Percentiles rank a stretch among this genome's conserved stretches.
These are phyloP conservation scores for Drosophila ezoana DNA, from an alignment of 2,888 invertebrate species.

Conservation along the genomic window DNA sequence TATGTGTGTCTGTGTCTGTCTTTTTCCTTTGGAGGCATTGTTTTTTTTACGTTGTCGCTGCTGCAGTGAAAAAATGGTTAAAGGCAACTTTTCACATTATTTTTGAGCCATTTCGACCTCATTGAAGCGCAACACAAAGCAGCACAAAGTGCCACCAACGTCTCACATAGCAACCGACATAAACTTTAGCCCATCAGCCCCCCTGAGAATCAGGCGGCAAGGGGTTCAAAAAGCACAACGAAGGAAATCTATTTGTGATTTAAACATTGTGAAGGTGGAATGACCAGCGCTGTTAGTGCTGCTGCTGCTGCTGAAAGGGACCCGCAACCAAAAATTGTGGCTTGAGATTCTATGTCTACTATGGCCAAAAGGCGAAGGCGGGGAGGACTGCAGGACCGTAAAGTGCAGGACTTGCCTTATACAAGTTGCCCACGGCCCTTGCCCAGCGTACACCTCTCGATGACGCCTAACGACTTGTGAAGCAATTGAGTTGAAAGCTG, in stretches of 20 bases:
- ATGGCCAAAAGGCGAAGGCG: neutral
- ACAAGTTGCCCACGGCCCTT: slow-evolving; percentile 11
- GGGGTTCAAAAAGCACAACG: slow-evolving; percentile 34
- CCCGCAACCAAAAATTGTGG: slow-evolving; percentile 63
- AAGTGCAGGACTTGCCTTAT: slow-evolving; percentile 60
- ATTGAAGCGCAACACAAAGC: slow-evolving; percentile 81
- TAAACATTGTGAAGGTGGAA: slow-evolving; percentile 49
- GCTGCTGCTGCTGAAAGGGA: slow-evolving; percentile 27
- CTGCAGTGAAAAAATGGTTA: slow-evolving; percentile 64
- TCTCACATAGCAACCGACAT: slow-evolving; percentile 51
- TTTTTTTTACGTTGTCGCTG: slow-evolving; percentile 52
- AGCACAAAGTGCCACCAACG: slow-evolving; percentile 75
- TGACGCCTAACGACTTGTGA: slow-evolving; percentile 81
- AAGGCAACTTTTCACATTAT: slow-evolving; percentile 80
- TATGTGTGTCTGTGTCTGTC: slow-evolving; percentile 13
- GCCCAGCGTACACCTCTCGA: slow-evolving; percentile 50
- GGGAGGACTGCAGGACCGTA: slow-evolving; percentile 50
- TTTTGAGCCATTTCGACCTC: slow-evolving; percentile 82
- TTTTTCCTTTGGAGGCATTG: slow-evolving; percentile 39
- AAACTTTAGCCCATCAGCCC: slow-evolving; percentile 38
- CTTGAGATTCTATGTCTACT: slow-evolving; percentile 7
- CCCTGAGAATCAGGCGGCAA: slow-evolving; percentile 51
- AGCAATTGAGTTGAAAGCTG: slow-evolving; percentile 81
- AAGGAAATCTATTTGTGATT: slow-evolving; percentile 79
- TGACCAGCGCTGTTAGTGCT: slow-evolving; percentile 16